Conservation (phyloP, 1,140 invertebrate genomes). For the Oncopodura yosiiana region DNA sequence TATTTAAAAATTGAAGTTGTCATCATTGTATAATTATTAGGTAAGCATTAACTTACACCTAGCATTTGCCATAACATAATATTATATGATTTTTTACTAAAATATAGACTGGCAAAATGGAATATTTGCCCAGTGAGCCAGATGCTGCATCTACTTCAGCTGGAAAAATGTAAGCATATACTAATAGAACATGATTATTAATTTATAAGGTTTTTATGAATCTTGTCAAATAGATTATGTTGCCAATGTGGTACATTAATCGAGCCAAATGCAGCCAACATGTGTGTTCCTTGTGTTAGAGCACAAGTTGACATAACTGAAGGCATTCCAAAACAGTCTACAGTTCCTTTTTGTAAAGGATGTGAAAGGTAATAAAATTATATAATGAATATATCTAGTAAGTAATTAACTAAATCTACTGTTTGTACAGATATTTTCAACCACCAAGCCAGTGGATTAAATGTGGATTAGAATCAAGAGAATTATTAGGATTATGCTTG, state of each 20-base stretch:
- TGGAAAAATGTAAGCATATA: background rate
- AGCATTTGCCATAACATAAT: too few relatives aligned
- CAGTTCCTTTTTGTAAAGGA: conserved; percentile 76
- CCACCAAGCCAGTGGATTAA: conserved; percentile 85
- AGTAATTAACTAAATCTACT: background rate
- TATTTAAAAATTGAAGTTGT: background rate
- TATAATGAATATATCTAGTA: background rate
- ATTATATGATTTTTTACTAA: too few relatives aligned
- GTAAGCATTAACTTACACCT: background rate
- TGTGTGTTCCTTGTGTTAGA: conserved; percentile 89
- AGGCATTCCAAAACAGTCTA: conserved; percentile 88
- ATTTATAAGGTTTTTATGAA: background rate
- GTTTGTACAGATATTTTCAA: conserved; percentile 66
- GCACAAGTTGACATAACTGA: conserved; percentile 89
- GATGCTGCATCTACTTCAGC: background rate
- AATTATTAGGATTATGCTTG: conserved; percentile 82
- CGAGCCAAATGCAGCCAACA: conserved; percentile 91
- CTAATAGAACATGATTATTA: background rate
- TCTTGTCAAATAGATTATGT: conserved; percentile 51
- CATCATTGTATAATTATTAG: background rate
- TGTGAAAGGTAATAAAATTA: conserved; percentile 75
- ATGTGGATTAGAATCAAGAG: conserved; percentile 81
- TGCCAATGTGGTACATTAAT: conserved; percentile 72
- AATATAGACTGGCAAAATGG: too few relatives aligned
- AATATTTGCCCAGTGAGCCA: background rate